Base-by-base conservation (phyloP, 2,113 vertebrate genomes). In the Colius striatus region DNA sequence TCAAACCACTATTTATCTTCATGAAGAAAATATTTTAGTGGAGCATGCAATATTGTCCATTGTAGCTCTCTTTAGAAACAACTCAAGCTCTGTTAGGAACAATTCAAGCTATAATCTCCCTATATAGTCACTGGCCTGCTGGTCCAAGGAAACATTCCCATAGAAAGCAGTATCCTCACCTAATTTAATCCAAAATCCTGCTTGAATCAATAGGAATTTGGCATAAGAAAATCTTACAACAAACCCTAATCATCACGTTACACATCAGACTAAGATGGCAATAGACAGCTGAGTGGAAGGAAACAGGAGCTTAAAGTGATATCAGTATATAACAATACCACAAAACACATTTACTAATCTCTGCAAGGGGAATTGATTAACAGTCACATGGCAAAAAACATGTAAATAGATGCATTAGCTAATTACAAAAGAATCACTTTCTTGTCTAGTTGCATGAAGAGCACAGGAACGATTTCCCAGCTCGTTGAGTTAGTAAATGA, bases 391-490 rank as follows among this genome's bases (percentile, higher is more conserved):
- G 38, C 92, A 84, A 88, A 76, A 94, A 45, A 2, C 79, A 90
- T 7, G 2, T 68, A 83, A 88, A 87, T 66, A 93, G 68, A 77
- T 41, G 67, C 72, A 91, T 80, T 63, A 89, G 63, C 82, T 95
- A 78, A 96, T 95, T 95, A 92, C 10, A 1, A 63, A 90, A 86
- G 60, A 63, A 67, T 77, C 67, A 47, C 76, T 84, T 88, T 92
- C 76, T 65, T 86, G 38, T 86, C 90, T 65, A 45, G 45, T 87
- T 65, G 63, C 50, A 54, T 77, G 91, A 89, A 92, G 41, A 86
- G 79, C 84, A 76, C 20, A 72, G 72, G 73, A 89, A 84, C 74
- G 36, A 95, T 91, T 95, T 94, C 89, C 51, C 89, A 96, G 83
- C 47, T 95, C 43, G 71, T 77, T 94, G 90, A 89, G 55, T 88